These are phyloP conservation scores for Anoplius nigerrimus DNA, from an alignment of 2,888 invertebrate genomes.

Conservation along the genomic window DNA sequence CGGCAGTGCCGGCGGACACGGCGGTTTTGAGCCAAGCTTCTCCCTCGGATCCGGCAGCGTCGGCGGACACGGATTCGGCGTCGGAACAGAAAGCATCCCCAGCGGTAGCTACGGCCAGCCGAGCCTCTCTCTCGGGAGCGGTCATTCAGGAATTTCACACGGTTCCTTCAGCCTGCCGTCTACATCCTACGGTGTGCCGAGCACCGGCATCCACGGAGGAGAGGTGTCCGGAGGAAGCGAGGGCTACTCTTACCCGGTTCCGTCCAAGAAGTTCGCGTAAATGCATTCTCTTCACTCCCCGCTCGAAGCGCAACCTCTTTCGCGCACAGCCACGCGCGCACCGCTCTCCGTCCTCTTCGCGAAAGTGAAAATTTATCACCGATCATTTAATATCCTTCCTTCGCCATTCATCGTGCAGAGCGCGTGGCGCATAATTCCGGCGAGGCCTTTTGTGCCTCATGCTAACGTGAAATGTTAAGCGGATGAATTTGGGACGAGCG, in stretches of 20 bases:
- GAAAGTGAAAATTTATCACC: too few species aligned
- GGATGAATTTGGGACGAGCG: not conserved
- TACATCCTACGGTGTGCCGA: slow-evolving; percentile 14
- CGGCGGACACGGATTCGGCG: not conserved
- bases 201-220: not conserved
- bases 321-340: too few species aligned
- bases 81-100: not conserved
- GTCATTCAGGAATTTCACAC: not conserved
- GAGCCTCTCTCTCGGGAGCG: not conserved
- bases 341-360: too few species aligned
- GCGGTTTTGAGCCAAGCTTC: slow-evolving; percentile 9
- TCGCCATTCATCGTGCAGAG: too few species aligned
- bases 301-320: too few species aligned
- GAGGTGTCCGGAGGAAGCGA: slow-evolving; percentile 17
- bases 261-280: slow-evolving; percentile 40
- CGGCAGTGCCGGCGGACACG: not conserved
- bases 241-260: slow-evolving; percentile 53
- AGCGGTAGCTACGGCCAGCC: not conserved
- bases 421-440: too few species aligned
- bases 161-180: slow-evolving; percentile 15
- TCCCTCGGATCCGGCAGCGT: slow-evolving; percentile 7
- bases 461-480: not conserved
- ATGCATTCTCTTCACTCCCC: slow-evolving; percentile 3
- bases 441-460: too few species aligned
- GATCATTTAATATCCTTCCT: too few species aligned